Conservation (phyloP, 2,113 vertebrate genomes). For the Gadus macrocephalus region DNA sequence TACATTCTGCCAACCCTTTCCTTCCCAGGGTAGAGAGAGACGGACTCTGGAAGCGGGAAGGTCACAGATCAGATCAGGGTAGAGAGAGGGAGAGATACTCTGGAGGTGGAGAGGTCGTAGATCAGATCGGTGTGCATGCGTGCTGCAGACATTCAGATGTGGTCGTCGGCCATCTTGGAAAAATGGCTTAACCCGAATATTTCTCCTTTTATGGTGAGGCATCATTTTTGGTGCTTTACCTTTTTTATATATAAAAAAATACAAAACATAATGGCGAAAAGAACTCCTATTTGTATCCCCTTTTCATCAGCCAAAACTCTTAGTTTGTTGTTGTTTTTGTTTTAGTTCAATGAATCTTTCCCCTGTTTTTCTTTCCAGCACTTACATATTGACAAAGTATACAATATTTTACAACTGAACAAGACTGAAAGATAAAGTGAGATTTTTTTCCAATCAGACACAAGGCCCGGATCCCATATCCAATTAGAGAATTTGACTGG, state of each 20-base stretch:
- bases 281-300: constrained; percentile 51
- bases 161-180: constrained; percentile 55
- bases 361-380: constrained; percentile 53
- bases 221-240: constrained; percentile 72
- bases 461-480: constrained; percentile 61
- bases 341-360: constrained; percentile 27
- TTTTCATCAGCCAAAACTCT: constrained; percentile 45
- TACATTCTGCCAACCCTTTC: too few species aligned
- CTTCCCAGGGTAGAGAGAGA: too few species aligned
- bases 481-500: constrained; percentile 70
- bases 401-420: constrained; percentile 77
- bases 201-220: constrained; percentile 60
- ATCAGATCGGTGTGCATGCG: constrained; percentile 71
- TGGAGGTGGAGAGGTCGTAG: constrained; percentile 58
- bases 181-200: constrained; percentile 41
- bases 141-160: constrained; percentile 72
- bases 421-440: constrained; percentile 71
- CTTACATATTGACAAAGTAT: constrained; percentile 77
- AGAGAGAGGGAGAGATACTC: constrained; percentile 47
- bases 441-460: constrained; percentile 62
- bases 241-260: constrained; percentile 73
- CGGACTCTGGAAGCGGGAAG: too few species aligned
- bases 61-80: background rate
- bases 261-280: constrained; percentile 75
- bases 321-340: constrained; percentile 42